phyloP scores from a whole-genome alignment of 1,140 invertebrate species.

The Lepidurus packardi region DNA sequence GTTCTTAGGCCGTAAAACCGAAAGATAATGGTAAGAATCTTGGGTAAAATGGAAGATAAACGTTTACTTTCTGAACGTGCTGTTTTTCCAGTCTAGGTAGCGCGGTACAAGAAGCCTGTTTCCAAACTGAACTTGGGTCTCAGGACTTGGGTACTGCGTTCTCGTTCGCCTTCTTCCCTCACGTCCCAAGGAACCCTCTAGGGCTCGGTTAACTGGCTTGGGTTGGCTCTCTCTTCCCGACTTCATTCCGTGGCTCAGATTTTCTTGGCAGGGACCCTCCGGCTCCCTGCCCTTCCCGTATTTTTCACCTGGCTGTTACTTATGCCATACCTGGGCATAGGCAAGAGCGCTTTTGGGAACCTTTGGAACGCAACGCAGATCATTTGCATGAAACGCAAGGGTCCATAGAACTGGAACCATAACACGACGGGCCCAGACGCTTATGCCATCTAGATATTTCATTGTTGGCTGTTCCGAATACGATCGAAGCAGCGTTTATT shows the following conservation, averaged over 20 bases:
- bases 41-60: no score
- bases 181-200: conserved; percentile 16
- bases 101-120: conserved; percentile 2
- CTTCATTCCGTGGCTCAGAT: not conserved
- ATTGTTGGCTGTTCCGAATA: not conserved
- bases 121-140: not conserved
- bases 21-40: no score
- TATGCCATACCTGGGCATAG: conserved; percentile 3
- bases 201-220: conserved; percentile 12
- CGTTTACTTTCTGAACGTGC: no score
- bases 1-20: not conserved
- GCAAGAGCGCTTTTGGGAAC: not conserved
- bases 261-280: not conserved
- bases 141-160: not conserved
- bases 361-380: conserved; percentile 21
- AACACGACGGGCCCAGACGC: not conserved
- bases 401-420: not conserved
- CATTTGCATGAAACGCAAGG: conserved; percentile 14
- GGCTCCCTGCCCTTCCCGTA: not conserved
- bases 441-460: not conserved
- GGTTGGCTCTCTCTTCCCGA: conserved; percentile 17
- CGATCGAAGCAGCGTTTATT: no score
- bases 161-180: conserved; percentile 17
- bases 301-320: conserved; percentile 18
- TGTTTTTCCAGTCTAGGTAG: not conserved